Percentiles rank a stretch among this genome's conserved stretches.
phyloP scores from a whole-genome alignment of 64 coral and sea anemone genomes.

The Montipora sp. region DNA sequence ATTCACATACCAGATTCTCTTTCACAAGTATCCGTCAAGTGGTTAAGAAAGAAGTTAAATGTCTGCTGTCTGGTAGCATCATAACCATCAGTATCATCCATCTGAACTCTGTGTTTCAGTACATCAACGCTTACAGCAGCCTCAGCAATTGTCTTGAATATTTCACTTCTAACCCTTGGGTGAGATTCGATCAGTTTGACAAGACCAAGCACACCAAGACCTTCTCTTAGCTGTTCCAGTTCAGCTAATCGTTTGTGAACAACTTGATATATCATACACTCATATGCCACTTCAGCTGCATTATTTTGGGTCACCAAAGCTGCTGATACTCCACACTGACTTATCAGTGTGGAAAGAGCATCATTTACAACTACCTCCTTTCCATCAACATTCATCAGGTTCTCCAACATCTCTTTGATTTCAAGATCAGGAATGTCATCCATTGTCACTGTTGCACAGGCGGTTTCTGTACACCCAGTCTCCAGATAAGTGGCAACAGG shows the following conservation, averaged over 20 bases:
- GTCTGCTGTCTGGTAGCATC: not conserved
- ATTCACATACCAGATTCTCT: constrained; percentile 26
- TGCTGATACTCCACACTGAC: constrained; percentile 36
- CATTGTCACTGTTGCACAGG: not conserved
- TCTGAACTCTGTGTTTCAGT: constrained; percentile 5
- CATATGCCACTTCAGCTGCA: constrained; percentile 40
- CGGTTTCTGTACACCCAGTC: constrained; percentile 43
- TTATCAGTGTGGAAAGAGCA: constrained; percentile 24
- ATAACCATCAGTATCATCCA: not conserved
- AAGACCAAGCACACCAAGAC: constrained; percentile 1
- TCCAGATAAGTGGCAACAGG: constrained; percentile 11
- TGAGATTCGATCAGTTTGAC: not conserved
- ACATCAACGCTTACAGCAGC: constrained; percentile 15
- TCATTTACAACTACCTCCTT: not conserved
- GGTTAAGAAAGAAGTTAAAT: not conserved
- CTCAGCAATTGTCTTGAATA: not conserved
- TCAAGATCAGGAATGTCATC: constrained; percentile 15
- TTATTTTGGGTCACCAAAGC: constrained; percentile 31
- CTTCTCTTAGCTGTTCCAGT: constrained; percentile 25
- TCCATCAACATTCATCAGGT: not conserved
- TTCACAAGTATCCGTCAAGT: constrained; percentile 7
- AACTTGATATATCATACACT: constrained; percentile 33
- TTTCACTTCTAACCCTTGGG: not conserved
- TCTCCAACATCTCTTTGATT: constrained; percentile 14
- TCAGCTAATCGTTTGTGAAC: constrained; percentile 22